phyloP scores from a whole-genome alignment of 2,888 invertebrate species.

The Sarcophaga subvicina region DNA sequence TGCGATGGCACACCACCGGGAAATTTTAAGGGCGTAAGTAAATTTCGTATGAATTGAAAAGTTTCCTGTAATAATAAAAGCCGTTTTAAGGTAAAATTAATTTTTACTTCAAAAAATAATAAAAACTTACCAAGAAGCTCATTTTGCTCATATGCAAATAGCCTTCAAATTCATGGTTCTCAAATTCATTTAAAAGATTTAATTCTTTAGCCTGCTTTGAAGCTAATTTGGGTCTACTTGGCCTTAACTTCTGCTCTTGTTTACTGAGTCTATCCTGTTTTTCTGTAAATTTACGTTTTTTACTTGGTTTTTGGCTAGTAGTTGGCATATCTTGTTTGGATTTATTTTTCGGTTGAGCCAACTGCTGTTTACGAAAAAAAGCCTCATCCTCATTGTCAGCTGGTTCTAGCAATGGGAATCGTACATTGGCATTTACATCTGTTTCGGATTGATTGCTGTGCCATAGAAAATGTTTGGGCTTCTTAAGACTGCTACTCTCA shows the following conservation, averaged over 20 bases:
- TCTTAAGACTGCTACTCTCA: conserved; percentile 70
- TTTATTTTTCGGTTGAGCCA: neutral
- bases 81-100: too few species aligned
- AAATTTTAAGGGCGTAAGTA: conserved; percentile 51
- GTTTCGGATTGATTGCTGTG: conserved; percentile 38
- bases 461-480: conserved; percentile 52
- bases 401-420: conserved; percentile 72
- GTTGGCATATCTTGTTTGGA: conserved; percentile 8
- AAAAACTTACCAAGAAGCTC: conserved; percentile 76
- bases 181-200: conserved; percentile 77
- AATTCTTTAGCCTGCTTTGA: conserved; percentile 70
- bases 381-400: conserved; percentile 75
- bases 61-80: conserved; percentile 55
- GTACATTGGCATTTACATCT: conserved; percentile 8
- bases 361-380: conserved; percentile 71
- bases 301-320: conserved; percentile 26
- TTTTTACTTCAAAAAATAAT: neutral
- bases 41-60: conserved; percentile 67
- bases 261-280: neutral
- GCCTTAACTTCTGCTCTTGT: conserved; percentile 9
- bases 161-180: conserved; percentile 76
- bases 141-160: conserved; percentile 77
- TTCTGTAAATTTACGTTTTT: conserved; percentile 8
- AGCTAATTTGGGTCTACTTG: neutral
- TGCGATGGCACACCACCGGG: conserved; percentile 73